Evolutionary conservation across 2,113 vertebrate species (phyloP), one percentile per base, ranked within the genome.

Genomic region (Mesembrinibis cayennensis): DNA sequence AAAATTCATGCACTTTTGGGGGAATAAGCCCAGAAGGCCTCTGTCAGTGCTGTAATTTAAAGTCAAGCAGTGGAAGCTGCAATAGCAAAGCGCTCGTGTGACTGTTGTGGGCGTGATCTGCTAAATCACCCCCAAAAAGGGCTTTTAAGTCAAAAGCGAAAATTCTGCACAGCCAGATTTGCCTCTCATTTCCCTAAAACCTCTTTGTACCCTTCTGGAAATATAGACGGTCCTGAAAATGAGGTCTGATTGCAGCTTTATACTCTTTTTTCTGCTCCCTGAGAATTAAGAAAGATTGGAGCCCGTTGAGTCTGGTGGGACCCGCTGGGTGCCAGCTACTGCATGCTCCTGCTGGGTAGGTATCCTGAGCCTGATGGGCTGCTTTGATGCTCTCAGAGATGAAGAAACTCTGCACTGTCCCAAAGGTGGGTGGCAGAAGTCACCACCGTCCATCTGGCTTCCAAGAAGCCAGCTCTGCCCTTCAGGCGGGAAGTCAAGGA

Each of bases 401-500:
- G 23, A 93, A 73, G 92, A 85, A 80, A 77, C 23, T 85, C 84
- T 81, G 45, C 36, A 15, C 56, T 86, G 70, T 83, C 80, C 67
- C 77, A 53, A 63, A 95, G 84, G 14, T 42, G 90, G 40, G 74
- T 62, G 72, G 6, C 44, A 73, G 66, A 74, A 83, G 50, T 65
- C 67, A 38, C 52, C 72, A 20, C 16, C 1, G 36, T 66, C 81
- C 78, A 47, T 50, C 59, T 90, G 76, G 42, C 74, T 93, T 95
- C 80, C 85, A 92, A 90, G 93, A 93, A 93, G 36, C 53, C 62
- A 72, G 72, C 52, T 89, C 88, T 97, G 91, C 38, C 94, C 92
- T 98, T 98, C 87, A 94, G 79, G 78, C 50, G 17, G 61, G 80
- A 95, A 93, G 78, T 96, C 95, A 97, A 96, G 85, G 89, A 93